A percentile compares a stretch with the other conserved stretches of the same genome.
Conservation (phyloP, 2,113 vertebrate species). For the Anas platyrhynchos region DNA sequence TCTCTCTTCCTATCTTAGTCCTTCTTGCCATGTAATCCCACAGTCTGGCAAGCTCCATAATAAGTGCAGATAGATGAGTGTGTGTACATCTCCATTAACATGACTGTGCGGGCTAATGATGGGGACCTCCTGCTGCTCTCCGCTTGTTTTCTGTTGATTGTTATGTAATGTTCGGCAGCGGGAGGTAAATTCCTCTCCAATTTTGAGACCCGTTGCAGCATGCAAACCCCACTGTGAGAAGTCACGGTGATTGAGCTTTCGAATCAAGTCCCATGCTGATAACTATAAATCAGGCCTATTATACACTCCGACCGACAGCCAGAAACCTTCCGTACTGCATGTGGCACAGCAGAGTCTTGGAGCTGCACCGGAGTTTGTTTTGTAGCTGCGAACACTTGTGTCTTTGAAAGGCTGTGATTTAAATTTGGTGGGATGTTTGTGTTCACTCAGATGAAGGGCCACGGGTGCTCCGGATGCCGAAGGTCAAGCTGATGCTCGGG, state of each 20-base stretch:
- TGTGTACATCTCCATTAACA: constrained; percentile 71
- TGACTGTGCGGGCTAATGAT: constrained; percentile 75
- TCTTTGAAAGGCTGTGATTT: constrained; percentile 9
- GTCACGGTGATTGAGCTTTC: constrained; percentile 83
- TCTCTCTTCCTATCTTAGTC: neutral
- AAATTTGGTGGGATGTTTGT: constrained; percentile 27
- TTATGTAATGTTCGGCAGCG: constrained; percentile 85
- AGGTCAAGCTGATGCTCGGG: constrained; percentile 1
- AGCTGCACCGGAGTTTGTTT: constrained; percentile 2
- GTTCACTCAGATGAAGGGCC: neutral
- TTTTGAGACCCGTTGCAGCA: constrained; percentile 82
- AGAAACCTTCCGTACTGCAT: constrained; percentile 56
- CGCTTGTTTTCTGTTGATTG: constrained; percentile 87
- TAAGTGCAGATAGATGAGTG: constrained; percentile 66
- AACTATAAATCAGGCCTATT: constrained; percentile 84
- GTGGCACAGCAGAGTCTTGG: constrained; percentile 53
- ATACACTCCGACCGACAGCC: constrained; percentile 67
- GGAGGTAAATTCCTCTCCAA: constrained; percentile 88
- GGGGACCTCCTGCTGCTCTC: constrained; percentile 79
- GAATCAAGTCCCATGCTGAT: constrained; percentile 83
- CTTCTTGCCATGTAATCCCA: neutral
- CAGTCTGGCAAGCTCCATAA: constrained; percentile 59
- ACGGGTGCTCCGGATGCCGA: neutral
- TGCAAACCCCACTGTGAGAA: constrained; percentile 80
- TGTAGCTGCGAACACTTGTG: neutral